Conservation (phyloP, 2,888 invertebrate genomes). For the Ichneumoninae sp. region DNA sequence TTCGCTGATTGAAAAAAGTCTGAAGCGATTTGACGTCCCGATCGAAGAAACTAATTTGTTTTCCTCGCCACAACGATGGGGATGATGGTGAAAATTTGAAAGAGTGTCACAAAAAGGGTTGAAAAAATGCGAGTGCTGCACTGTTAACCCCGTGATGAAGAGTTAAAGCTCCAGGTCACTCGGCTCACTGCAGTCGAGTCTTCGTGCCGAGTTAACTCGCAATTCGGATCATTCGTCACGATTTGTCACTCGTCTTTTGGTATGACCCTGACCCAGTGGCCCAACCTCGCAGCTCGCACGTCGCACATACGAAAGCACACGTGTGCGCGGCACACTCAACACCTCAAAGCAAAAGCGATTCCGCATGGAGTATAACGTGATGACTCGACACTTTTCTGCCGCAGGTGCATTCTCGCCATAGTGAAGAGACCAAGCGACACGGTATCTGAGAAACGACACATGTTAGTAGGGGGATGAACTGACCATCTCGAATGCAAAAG, state of each 20-base stretch:
- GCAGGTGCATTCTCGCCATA: not conserved
- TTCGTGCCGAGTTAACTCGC: slow-evolving; percentile 33
- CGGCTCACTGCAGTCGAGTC: slow-evolving; percentile 17
- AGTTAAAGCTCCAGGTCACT: slow-evolving; percentile 23
- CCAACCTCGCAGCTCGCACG: slow-evolving; percentile 13
- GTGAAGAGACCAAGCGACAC: not conserved
- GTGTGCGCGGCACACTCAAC: slow-evolving; percentile 22
- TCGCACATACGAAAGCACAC: slow-evolving; percentile 14
- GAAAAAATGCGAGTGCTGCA: not conserved
- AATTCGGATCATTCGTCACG: slow-evolving; percentile 48
- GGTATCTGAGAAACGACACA: not conserved
- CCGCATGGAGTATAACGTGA: slow-evolving; percentile 4
- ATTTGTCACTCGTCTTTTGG: slow-evolving; percentile 48
- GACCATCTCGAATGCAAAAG: not conserved
- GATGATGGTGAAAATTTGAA: not conserved
- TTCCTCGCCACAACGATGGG: not conserved
- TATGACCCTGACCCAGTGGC: slow-evolving; percentile 49
- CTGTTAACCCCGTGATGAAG: not conserved
- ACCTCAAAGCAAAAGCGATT: slow-evolving; percentile 5
- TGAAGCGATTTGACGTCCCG: not conserved
- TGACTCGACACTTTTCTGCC: slow-evolving; percentile 24
- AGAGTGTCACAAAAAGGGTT: not conserved
- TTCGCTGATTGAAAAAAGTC: too few relatives aligned
- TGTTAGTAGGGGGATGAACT: not conserved
- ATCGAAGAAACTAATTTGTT: not conserved